A percentile compares a stretch with the other conserved stretches of the same genome.
These are phyloP conservation scores for Ascaphus truei DNA, from an alignment of 2,113 vertebrate genomes.

Conservation along the genomic window DNA sequence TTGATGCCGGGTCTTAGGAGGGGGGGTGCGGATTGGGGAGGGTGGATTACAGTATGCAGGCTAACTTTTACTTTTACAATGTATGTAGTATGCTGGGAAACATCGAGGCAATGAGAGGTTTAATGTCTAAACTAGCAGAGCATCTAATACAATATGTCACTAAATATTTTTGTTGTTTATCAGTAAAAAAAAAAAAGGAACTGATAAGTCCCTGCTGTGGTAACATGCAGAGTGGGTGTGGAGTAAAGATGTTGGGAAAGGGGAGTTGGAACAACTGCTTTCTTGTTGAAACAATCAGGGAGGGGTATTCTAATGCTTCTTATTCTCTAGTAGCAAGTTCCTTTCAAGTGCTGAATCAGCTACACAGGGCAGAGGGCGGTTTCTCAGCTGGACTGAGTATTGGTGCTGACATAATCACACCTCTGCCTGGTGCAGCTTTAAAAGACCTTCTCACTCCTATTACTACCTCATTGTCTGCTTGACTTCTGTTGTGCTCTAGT, in stretches of 20 bases:
- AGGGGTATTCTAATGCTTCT: background rate
- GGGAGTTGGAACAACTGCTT: background rate
- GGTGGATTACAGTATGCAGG: no score
- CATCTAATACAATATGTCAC: no score
- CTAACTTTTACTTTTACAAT: no score
- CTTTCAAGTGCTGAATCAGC: conserved; percentile 21
- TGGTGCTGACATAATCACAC: background rate
- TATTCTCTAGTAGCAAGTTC: no score
- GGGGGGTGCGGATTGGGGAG: no score
- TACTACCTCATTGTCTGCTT: background rate
- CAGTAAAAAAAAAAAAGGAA: no score
- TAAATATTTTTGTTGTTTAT: no score
- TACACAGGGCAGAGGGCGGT: background rate
- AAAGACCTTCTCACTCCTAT: background rate
- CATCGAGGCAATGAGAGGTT: no score
- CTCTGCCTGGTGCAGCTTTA: background rate
- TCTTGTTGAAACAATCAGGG: background rate
- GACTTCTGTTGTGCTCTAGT: background rate
- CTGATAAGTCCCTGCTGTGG: no score
- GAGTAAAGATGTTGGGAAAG: background rate
- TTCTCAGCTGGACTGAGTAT: background rate
- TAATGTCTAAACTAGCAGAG: no score
- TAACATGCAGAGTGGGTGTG: background rate
- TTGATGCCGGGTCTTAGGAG: no score
- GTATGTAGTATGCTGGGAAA: no score